These are phyloP conservation scores for Cyprinodon brontotheroides DNA, from an alignment of 2,113 vertebrate genomes.

Conservation along the genomic window DNA sequence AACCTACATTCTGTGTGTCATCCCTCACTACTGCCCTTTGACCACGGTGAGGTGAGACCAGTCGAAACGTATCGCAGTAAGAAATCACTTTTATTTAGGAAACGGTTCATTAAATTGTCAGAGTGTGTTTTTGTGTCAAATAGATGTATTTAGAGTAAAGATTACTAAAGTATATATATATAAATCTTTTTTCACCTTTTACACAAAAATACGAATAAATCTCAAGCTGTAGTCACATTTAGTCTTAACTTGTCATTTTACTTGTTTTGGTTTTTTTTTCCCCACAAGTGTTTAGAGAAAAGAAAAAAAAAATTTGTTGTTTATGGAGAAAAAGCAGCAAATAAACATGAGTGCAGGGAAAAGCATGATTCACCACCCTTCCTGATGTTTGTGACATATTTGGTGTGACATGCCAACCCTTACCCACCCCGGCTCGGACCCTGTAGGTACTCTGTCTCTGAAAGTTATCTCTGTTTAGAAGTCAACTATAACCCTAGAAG, in stretches of 20 bases:
- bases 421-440: slow-evolving; percentile 47
- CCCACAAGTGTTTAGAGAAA: too few species aligned
- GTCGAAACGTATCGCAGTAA: background rate
- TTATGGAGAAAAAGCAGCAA: background rate
- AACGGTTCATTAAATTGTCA: background rate
- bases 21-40: background rate
- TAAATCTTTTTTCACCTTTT: background rate
- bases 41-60: background rate
- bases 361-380: slow-evolving; percentile 25
- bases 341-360: slow-evolving; percentile 31
- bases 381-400: slow-evolving; percentile 68
- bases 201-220: background rate
- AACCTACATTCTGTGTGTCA: background rate
- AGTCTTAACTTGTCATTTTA: background rate
- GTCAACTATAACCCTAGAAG: slow-evolving; percentile 21
- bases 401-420: slow-evolving; percentile 58
- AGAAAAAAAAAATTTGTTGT: too few species aligned
- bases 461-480: slow-evolving; percentile 41
- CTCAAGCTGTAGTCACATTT: too few species aligned
- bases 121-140: background rate
- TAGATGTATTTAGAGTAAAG: slow-evolving; percentile 1
- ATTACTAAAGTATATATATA: too few species aligned
- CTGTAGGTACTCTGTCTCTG: slow-evolving; percentile 53
- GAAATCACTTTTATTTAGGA: background rate
- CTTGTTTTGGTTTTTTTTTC: too few species aligned